Percentiles rank a stretch among this genome's conserved stretches.
phyloP scores from a whole-genome alignment of 2,888 invertebrate species.

The Apamea sordens region DNA sequence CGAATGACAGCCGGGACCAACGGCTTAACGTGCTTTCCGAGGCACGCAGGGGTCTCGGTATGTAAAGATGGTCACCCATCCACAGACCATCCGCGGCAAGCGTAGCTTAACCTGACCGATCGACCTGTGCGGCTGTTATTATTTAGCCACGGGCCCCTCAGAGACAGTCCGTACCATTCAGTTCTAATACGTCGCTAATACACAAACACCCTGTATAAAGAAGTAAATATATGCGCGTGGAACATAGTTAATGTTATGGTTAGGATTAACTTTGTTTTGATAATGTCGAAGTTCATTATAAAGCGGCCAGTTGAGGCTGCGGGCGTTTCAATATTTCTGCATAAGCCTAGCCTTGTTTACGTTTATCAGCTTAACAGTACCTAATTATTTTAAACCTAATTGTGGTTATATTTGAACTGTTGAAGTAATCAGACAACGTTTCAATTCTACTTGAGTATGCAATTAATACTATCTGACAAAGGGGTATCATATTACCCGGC shows the following conservation, averaged over 20 bases:
- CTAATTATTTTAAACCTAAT: not conserved
- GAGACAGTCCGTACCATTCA: not conserved
- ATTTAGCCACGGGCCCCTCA: no score
- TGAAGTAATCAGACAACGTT: not conserved
- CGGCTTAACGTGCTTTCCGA: no score
- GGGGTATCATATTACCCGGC: no score
- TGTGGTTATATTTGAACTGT: not conserved
- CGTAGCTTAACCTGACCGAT: no score
- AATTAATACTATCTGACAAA: not conserved
- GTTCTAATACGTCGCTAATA: not conserved
- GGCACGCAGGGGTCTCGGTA: no score
- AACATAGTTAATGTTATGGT: slow-evolving; percentile 18
- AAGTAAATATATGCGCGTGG: slow-evolving; percentile 11
- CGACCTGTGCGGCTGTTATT: no score
- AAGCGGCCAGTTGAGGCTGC: slow-evolving; percentile 26
- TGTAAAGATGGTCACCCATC: no score
- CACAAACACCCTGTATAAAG: not conserved
- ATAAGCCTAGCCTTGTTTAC: slow-evolving; percentile 26
- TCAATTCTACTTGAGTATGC: not conserved
- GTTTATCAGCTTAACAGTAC: not conserved
- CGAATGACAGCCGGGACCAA: no score
- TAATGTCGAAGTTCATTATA: slow-evolving; percentile 47
- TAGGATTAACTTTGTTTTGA: slow-evolving; percentile 50
- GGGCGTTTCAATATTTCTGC: slow-evolving; percentile 34
- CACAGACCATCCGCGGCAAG: no score